These are phyloP conservation scores for Coccyzus lansbergi DNA, from an alignment of 2,797 vertebrate species.

Conservation along the genomic window DNA sequence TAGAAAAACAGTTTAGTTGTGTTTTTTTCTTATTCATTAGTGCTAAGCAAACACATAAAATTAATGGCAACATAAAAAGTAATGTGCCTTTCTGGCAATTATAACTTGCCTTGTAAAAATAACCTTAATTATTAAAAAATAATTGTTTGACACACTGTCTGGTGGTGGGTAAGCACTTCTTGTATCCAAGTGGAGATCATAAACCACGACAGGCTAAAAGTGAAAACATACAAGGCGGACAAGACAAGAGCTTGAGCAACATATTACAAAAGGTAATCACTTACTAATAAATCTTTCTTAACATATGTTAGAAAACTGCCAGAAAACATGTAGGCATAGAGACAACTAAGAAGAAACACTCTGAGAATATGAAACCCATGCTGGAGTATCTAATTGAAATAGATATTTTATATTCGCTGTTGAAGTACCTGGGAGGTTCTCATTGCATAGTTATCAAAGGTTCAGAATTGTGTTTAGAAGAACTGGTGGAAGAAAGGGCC, in stretches of 20 bases:
- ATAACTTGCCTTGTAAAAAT: constrained; percentile 45
- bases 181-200: constrained; percentile 11
- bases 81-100: constrained; percentile 36
- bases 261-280: neutral
- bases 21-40: constrained; percentile 25
- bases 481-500: neutral
- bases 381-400: neutral
- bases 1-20: constrained; percentile 6
- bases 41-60: constrained; percentile 49
- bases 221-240: neutral
- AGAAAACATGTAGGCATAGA: neutral
- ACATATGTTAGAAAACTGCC: neutral
- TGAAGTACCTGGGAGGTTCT: neutral
- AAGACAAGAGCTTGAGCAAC: constrained; percentile 19
- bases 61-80: constrained; percentile 57
- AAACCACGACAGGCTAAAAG: constrained; percentile 34
- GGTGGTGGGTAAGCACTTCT: constrained; percentile 11
- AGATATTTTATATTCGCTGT: neutral
- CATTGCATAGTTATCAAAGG: neutral
- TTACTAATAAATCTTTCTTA: neutral
- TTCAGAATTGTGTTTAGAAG: neutral
- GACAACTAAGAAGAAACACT: neutral
- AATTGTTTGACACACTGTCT: constrained; percentile 17
- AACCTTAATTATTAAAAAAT: constrained; percentile 59
- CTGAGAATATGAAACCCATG: neutral